phyloP scores from a whole-genome alignment of 2,888 invertebrate genomes.

The Drosophila seclusa region DNA sequence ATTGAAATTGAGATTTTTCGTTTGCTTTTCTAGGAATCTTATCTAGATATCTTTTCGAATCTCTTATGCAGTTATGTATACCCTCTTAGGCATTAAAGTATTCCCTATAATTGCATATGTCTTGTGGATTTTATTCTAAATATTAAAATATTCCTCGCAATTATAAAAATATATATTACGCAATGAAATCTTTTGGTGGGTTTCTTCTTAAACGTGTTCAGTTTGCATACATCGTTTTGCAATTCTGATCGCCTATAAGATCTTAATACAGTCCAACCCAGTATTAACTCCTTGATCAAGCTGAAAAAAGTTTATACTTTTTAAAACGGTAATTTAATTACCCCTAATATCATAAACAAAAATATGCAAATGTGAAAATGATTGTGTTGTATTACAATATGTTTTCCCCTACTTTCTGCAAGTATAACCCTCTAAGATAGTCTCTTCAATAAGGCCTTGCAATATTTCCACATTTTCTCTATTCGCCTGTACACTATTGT shows the following conservation, averaged over 20 bases:
- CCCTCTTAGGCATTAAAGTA: background rate
- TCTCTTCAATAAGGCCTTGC: background rate
- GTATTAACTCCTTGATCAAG: background rate
- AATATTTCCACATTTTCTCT: background rate
- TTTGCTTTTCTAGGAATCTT: background rate
- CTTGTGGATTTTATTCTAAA: fast-evolving
- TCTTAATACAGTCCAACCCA: background rate
- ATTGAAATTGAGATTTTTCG: background rate
- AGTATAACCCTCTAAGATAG: background rate
- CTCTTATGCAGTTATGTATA: background rate
- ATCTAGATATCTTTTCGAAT: background rate
- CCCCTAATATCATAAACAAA: background rate
- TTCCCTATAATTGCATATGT: background rate
- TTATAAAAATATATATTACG: background rate
- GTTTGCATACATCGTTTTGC: no score
- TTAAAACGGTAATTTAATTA: background rate
- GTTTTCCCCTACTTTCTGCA: background rate
- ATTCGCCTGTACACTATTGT: background rate
- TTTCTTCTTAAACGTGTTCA: no score
- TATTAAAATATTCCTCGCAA: background rate
- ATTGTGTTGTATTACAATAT: background rate
- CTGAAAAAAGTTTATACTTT: background rate
- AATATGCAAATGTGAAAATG: background rate
- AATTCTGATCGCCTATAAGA: background rate
- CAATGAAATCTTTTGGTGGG: background rate